A percentile compares a stretch with the other conserved stretches of the same genome.
Conservation (phyloP, 2,113 vertebrate genomes). For the Perognathus longimembris region DNA sequence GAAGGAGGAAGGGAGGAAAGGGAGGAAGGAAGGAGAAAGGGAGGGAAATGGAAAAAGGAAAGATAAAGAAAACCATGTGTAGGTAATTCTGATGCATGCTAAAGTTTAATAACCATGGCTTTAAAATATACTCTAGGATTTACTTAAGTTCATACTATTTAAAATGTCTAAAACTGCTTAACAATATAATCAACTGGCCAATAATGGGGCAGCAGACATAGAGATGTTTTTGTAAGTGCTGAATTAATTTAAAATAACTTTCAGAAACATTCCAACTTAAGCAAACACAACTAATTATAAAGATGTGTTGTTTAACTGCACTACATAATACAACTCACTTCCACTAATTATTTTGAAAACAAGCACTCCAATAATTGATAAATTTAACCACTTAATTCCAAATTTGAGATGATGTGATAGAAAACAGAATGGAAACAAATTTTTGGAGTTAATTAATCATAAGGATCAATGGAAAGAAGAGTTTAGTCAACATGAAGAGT, state of each 20-base stretch:
- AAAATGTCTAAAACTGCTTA: constrained; percentile 25
- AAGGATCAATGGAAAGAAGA: constrained; percentile 14
- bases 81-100: neutral
- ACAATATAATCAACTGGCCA: constrained; percentile 27
- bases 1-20: too few relatives aligned
- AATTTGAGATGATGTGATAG: neutral
- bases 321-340: constrained; percentile 27
- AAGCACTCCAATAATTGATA: constrained; percentile 10
- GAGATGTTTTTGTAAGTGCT: neutral
- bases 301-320: constrained; percentile 14
- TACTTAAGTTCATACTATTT: constrained; percentile 21
- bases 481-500: neutral
- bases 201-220: neutral
- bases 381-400: constrained; percentile 44
- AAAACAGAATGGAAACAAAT: constrained; percentile 33
- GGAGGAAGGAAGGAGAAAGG: too few relatives aligned
- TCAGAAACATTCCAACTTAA: constrained; percentile 35
- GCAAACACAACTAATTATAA: constrained; percentile 29
- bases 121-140: neutral
- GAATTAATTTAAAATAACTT: constrained; percentile 32
- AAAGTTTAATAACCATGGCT: neutral
- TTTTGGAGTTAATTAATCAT: constrained; percentile 27
- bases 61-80: neutral
- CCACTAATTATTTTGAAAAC: constrained; percentile 31
- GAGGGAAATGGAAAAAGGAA: too few relatives aligned